Evolutionary conservation across 2,888 invertebrate genomes (phyloP), one percentile per base, ranked within the genome.

Genomic region (Emmelina monodactyla): DNA sequence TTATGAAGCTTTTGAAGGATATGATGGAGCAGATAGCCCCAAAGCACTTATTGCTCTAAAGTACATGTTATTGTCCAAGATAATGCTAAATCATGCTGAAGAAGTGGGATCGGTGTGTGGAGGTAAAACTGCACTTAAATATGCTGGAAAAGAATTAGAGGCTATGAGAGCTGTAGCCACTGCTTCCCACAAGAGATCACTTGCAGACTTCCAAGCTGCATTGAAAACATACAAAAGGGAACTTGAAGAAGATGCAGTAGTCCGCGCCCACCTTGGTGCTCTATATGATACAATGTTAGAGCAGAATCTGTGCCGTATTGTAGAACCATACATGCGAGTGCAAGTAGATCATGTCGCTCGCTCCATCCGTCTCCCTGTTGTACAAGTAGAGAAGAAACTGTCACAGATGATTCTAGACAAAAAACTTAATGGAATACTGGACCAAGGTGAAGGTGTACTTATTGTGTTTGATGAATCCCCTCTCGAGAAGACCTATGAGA

Each of bases 341-440:
- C 94, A 99, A 85, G 91, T 92, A 5, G 88, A 92, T 44, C 94
- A 95, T 72, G 90, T 97, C 49, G 94, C 97, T 15, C 88, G 89
- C 49, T 87, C 90, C 52, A 97, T 97, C 75, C 91, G 93, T 53
- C 82, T 97, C 41, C 90, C 94, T 9, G 88, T 93, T 38, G 64
- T 85, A 82, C 89, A 91, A 79, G 98, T 99, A 34, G 99, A 99
- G 75, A 96, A 97, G 80, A 99, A 99, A 76, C 81, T 99, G 39
- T 98, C 98, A 33, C 99, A 99, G 78, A 99, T 99, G 99, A 99
- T 99, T 63, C 82, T 99, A 66, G 99, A 99, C 73, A 94, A 95
- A 60, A 99, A 98, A 75, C 89, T 99, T 50, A 87, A 90, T 76
- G 97, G 98, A 14, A 98, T 98, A 50, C 83, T 99, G 48, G 98